Base-by-base conservation (phyloP, 2,113 vertebrate genomes). In the Gobiocypris rarus region DNA sequence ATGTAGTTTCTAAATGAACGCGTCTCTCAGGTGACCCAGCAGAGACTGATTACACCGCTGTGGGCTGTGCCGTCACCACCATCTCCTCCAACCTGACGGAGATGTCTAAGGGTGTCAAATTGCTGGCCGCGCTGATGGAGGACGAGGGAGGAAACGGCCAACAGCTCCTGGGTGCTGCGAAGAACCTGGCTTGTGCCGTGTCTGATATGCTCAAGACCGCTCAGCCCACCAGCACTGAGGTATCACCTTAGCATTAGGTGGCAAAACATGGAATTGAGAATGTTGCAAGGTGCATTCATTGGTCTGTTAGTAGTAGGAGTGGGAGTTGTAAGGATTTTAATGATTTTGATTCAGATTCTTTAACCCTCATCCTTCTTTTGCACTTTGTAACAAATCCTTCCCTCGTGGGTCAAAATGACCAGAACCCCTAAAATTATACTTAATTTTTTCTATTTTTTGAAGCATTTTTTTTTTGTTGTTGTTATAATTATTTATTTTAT, bases 51-150 rank as follows among this genome's bases (percentile, higher is more conserved):
- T 99, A 99, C 89, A 99, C 97, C 0, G 98, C 98, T 0, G 98
- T 99, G 88, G 98, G 98, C 90, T 99, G 98, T 0, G 98, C 98
- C 0, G 96, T 99, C 58, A 99, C 97, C 87, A 99, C 98, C 11
- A 99, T 99, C 91, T 99, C 98, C 86, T 99, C 98, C 89, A 99
- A 99, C 93, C 93, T 99, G 89, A 99, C 98, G 0, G 98, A 99
- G 93, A 99, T 99, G 98, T 99, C 98, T 10, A 98, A 97, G 63
- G 98, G 98, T 0, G 98, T 99, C 14, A 99, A 98, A 78, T 93
- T 99, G 74, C 93, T 99, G 87, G 97, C 98, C 0, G 98, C 97
- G 0, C 93, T 99, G 54, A 97, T 99, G 95, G 98, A 99, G 82
- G 98, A 99, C 0, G 98, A 99, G 83, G 98, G 98, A 0, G 94